phyloP scores from a whole-genome alignment of 2,797 vertebrate genomes.

The Hemitrygon akajei region DNA sequence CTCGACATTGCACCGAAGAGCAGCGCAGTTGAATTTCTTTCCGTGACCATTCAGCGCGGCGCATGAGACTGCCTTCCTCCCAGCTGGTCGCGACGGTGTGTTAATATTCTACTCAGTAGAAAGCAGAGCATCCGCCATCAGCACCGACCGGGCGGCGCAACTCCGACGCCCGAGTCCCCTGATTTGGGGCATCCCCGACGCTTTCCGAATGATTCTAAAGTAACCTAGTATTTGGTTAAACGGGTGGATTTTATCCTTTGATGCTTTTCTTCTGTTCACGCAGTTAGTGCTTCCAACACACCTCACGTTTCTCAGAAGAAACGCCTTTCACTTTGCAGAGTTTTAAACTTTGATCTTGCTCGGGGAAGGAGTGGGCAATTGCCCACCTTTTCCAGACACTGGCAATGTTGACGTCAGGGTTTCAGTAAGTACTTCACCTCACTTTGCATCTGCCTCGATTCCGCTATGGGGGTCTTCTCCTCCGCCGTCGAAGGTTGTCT shows the following conservation, averaged over 20 bases:
- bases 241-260: not conserved
- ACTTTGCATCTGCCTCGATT: constrained; percentile 52
- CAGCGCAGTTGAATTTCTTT: not conserved
- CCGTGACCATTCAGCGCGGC: not conserved
- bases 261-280: too few species aligned
- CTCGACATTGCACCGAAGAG: not conserved
- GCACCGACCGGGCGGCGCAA: not conserved
- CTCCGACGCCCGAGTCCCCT: not conserved
- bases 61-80: not conserved
- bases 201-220: not conserved
- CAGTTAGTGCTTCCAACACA: not conserved
- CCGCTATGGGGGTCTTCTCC: constrained; percentile 48
- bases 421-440: constrained; percentile 67
- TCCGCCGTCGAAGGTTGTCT: constrained; percentile 61
- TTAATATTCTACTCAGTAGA: not conserved
- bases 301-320: not conserved
- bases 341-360: constrained; percentile 39
- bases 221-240: not conserved
- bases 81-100: not conserved
- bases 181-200: not conserved
- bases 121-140: not conserved
- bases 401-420: constrained; percentile 48
- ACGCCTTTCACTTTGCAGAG: constrained; percentile 40
- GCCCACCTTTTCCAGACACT: not conserved
- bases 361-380: not conserved